Percentiles rank a stretch among this genome's conserved stretches.
These are phyloP conservation scores for Cardinalis cardinalis DNA, from an alignment of 2,113 vertebrate genomes.

Conservation along the genomic window DNA sequence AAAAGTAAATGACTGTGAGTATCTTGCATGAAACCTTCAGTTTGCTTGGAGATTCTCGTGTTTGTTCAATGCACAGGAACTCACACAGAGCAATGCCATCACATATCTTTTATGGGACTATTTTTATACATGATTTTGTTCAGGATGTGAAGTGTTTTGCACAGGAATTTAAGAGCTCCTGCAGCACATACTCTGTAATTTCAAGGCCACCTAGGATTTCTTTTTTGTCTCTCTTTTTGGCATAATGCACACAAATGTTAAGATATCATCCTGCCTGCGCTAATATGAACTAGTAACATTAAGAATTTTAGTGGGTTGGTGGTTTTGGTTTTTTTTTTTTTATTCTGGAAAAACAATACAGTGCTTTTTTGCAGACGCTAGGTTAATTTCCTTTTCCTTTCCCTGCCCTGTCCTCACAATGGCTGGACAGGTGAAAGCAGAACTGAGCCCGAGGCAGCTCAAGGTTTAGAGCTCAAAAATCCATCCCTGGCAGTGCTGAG, in stretches of 20 bases:
- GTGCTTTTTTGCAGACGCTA: not conserved
- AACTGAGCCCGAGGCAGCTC: not conserved
- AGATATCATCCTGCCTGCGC: not conserved
- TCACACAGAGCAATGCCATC: not conserved
- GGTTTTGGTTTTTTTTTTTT: not conserved
- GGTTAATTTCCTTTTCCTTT: not conserved
- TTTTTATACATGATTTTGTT: not conserved
- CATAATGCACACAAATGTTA: not conserved
- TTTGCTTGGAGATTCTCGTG: not conserved
- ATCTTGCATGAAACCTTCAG: not conserved
- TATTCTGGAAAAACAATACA: not conserved
- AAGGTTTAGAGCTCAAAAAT: not conserved
- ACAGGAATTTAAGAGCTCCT: constrained; percentile 25
- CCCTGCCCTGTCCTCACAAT: not conserved
- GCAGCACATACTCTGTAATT: not conserved
- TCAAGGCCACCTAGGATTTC: not conserved
- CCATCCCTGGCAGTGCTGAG: not conserved
- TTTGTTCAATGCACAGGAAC: not conserved
- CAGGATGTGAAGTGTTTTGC: not conserved
- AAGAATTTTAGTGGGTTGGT: not conserved
- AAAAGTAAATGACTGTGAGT: not conserved
- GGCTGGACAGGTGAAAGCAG: not conserved
- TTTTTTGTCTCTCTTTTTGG: not conserved
- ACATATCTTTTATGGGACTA: not conserved
- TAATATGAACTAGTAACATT: not conserved